Conservation (phyloP, 2,888 invertebrate species). For the Pelosia muscerda region DNA sequence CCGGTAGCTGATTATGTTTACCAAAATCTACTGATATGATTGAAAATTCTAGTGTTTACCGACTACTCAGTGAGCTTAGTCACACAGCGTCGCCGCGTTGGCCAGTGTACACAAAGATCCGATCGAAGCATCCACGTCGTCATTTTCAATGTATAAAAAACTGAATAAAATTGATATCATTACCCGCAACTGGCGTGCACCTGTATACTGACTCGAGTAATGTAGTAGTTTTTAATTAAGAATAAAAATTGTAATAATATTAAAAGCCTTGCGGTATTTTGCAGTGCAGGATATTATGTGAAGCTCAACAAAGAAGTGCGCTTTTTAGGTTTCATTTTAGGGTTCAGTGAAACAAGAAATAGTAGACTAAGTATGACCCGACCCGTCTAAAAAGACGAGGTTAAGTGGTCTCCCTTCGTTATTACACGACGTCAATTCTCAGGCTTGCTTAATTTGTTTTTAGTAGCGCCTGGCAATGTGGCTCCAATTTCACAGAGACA, state of each 20-base stretch:
- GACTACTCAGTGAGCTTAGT: too few relatives aligned
- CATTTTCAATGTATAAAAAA: too few relatives aligned
- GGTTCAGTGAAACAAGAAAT: background rate
- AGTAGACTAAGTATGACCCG: background rate
- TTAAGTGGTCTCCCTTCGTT: background rate
- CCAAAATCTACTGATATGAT: too few relatives aligned
- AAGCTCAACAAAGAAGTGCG: background rate
- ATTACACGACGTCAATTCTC: background rate
- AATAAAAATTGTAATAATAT: background rate
- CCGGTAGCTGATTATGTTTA: too few relatives aligned
- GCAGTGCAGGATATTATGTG: background rate
- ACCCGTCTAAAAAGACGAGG: background rate
- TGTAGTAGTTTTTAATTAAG: background rate
- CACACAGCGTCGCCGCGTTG: too few relatives aligned
- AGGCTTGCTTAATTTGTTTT: constrained; percentile 5
- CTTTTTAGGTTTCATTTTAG: too few relatives aligned
- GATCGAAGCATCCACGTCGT: too few relatives aligned
- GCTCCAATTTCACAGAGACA: background rate
- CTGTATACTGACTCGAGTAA: background rate
- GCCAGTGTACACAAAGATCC: too few relatives aligned
- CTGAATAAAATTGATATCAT: too few relatives aligned
- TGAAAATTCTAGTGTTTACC: too few relatives aligned
- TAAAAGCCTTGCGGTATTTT: background rate
- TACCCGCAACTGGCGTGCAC: background rate
- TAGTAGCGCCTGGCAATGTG: background rate